Evolutionary conservation across 2,888 invertebrate genomes (phyloP).

Genomic region (Macrosoma leucophasiata): DNA sequence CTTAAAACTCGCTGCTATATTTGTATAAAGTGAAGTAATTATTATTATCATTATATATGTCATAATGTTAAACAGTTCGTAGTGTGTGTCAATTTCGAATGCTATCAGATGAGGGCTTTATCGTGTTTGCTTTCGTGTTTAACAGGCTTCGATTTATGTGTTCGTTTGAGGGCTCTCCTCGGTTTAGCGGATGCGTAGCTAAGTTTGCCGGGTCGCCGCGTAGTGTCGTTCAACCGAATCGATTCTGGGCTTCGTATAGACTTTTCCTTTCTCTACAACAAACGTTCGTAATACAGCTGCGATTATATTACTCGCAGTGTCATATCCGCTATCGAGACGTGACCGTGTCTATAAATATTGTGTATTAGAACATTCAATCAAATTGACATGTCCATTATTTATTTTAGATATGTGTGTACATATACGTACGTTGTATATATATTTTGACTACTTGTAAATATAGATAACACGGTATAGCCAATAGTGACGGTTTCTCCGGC

Average conservation of each 20-base stretch:
- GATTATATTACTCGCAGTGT: constrained; percentile 8
- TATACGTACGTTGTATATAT: constrained; percentile 64
- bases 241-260: no score
- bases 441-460: constrained; percentile 59
- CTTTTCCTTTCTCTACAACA: no score
- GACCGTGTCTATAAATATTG: constrained; percentile 50
- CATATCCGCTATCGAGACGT: constrained; percentile 34
- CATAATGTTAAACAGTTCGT: constrained; percentile 67
- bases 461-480: constrained; percentile 44
- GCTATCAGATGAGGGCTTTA: constrained; percentile 61
- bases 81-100: constrained; percentile 72
- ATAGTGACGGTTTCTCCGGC: constrained; percentile 34
- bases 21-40: constrained; percentile 79
- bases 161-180: constrained; percentile 4
- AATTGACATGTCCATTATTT: constrained; percentile 71
- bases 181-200: constrained; percentile 7
- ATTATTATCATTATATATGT: constrained; percentile 69
- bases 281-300: no score
- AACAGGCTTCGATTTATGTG: constrained; percentile 5
- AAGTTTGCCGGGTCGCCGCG: not conserved
- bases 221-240: no score
- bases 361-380: constrained; percentile 60
- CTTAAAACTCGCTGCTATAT: constrained; percentile 86
- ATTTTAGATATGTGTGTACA: constrained; percentile 66
- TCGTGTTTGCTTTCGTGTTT: constrained; percentile 23